Conservation (phyloP, 2,888 invertebrate species). For the Sisyra nigra region DNA sequence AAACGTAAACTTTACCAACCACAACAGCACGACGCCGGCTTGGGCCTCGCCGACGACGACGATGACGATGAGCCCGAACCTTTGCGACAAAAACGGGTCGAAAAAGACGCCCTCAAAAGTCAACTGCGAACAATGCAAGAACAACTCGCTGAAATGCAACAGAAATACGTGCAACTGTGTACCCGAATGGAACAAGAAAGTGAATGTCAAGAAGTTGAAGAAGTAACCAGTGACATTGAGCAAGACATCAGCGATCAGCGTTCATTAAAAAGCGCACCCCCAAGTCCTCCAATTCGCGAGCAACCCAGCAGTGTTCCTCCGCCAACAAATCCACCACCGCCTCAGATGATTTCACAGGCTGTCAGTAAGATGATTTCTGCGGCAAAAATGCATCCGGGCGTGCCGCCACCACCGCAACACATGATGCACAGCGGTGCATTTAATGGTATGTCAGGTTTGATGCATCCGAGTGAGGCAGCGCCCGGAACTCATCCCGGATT, state of each 20-base stretch:
- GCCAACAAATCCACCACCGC: constrained; percentile 21
- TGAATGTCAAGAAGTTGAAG: constrained; percentile 58
- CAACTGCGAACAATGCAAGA: constrained; percentile 79
- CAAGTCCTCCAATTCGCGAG: constrained; percentile 36
- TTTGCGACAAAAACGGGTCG: constrained; percentile 68
- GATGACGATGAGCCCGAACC: constrained; percentile 63
- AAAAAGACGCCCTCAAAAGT: constrained; percentile 72
- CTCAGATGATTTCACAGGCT: constrained; percentile 41
- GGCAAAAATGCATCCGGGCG: constrained; percentile 36
- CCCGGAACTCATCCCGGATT: constrained; percentile 40
- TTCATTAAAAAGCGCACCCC: constrained; percentile 28
- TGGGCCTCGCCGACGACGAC: constrained; percentile 49
- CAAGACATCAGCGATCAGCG: constrained; percentile 23
- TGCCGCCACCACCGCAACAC: constrained; percentile 31
- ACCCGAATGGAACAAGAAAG: constrained; percentile 70
- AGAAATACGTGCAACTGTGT: constrained; percentile 75
- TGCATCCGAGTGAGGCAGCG: constrained; percentile 31
- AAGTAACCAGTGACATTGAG: constrained; percentile 54
- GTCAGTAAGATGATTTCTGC: constrained; percentile 41
- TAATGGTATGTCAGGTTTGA: constrained; percentile 29
- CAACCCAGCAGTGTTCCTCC: constrained; percentile 28
- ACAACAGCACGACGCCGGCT: constrained; percentile 67
- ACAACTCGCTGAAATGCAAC: constrained; percentile 81
- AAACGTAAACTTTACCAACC: constrained; percentile 93
- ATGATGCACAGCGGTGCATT: constrained; percentile 35